Evolutionary conservation across 2,888 invertebrate genomes (phyloP).

Genomic region (Morpho achilles): DNA sequence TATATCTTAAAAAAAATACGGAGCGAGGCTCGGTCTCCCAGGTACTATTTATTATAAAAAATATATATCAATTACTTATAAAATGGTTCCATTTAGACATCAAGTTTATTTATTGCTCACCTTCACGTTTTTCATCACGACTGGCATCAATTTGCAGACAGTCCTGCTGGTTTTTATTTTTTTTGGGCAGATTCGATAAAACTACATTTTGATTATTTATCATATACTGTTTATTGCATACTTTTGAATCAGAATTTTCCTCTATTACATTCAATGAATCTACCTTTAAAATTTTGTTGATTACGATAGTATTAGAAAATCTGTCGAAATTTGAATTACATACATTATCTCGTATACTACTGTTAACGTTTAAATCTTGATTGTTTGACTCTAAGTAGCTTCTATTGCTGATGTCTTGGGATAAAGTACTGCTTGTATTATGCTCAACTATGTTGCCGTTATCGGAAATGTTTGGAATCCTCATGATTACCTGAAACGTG

Average conservation of each 20-base stretch:
- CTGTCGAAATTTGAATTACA: conserved; percentile 11
- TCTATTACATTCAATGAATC: conserved; percentile 24
- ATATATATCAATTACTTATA: too few species aligned
- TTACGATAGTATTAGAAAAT: conserved; percentile 11
- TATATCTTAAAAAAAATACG: too few species aligned
- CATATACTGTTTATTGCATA: conserved; percentile 62
- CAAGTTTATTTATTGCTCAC: conserved; percentile 22
- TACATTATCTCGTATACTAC: conserved; percentile 35
- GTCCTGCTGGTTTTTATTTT: conserved; percentile 2
- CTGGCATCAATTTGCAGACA: conserved; percentile 1
- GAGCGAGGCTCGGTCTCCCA: too few species aligned
- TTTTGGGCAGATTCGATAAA: background rate
- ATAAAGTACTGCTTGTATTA: conserved; percentile 34
- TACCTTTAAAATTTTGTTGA: conserved; percentile 11
- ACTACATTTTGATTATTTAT: conserved; percentile 44
- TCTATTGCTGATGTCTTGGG: conserved; percentile 30
- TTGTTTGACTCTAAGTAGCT: conserved; percentile 27
- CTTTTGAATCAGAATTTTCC: conserved; percentile 39
- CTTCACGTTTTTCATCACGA: conserved; percentile 10
- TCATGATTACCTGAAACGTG: conserved; percentile 63
- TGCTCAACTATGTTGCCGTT: conserved; percentile 57
- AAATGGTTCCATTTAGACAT: too few species aligned
- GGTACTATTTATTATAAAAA: too few species aligned
- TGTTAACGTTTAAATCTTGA: conserved; percentile 38
- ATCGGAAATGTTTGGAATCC: conserved; percentile 51